Evolutionary conservation across 2,888 invertebrate species (phyloP).

Genomic region (Lasioglossum villosulum): DNA sequence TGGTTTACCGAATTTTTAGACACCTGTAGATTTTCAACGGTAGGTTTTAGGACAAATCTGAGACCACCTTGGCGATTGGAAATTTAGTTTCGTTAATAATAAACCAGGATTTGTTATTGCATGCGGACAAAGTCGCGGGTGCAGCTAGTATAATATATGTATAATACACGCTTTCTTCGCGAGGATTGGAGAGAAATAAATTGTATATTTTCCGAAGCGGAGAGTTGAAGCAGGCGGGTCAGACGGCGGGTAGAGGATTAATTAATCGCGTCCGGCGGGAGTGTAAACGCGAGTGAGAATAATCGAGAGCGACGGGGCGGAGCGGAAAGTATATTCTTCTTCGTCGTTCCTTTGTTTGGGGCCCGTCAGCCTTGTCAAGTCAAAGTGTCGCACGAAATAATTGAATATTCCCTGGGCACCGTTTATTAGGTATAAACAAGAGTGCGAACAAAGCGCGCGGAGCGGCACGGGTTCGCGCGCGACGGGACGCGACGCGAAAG

Average conservation of each 20-base stretch:
- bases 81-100: too few species aligned
- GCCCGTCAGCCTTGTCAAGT: neutral
- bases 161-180: neutral
- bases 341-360: too few species aligned
- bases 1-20: too few species aligned
- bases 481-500: neutral
- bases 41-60: too few species aligned
- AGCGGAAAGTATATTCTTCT: neutral
- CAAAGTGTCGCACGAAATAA: slow-evolving; percentile 23
- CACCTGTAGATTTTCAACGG: too few species aligned
- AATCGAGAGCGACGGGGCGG: neutral
- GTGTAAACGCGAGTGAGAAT: neutral
- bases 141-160: too few species aligned
- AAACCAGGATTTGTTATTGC: too few species aligned
- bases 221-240: neutral
- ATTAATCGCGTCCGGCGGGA: slow-evolving; percentile 32
- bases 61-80: too few species aligned
- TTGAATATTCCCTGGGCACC: slow-evolving; percentile 4
- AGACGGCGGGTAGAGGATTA: neutral
- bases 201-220: neutral
- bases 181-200: neutral
- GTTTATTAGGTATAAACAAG: slow-evolving; percentile 19
- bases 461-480: neutral
- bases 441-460: slow-evolving; percentile 13
- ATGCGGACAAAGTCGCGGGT: too few species aligned